These are phyloP conservation scores for Pseudomyrmex flavicornis DNA, from an alignment of 1,140 invertebrate genomes.

Conservation along the genomic window DNA sequence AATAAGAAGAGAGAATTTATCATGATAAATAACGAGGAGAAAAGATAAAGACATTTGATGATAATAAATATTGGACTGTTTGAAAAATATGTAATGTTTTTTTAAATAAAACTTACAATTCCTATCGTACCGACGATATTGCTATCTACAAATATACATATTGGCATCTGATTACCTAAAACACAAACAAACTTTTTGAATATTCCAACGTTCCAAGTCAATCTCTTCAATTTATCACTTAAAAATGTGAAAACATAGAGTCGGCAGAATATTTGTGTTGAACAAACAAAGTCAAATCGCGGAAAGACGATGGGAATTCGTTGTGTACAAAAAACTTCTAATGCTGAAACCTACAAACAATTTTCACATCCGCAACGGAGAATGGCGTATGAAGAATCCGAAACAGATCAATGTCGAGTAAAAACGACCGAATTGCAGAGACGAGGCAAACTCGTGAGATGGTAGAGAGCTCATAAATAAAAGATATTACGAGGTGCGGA, in stretches of 20 bases:
- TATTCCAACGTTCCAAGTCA: background rate
- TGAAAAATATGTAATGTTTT: no score
- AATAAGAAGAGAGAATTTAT: conserved; percentile 18
- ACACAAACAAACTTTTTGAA: background rate
- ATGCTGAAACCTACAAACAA: conserved; percentile 52
- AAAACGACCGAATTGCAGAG: conserved; percentile 43
- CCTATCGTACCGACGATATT: no score
- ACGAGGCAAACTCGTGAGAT: conserved; percentile 24
- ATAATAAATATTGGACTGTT: no score
- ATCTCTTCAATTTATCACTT: conserved; percentile 8
- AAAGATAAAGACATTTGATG: no score
- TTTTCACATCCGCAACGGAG: conserved; percentile 30
- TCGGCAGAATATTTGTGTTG: conserved; percentile 1
- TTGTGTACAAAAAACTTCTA: conserved; percentile 37
- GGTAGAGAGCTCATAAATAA: conserved; percentile 52
- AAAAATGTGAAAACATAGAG: background rate
- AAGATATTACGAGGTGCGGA: conserved; percentile 35
- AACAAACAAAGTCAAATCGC: conserved; percentile 18
- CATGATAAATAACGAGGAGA: conserved; percentile 13
- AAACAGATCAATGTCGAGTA: conserved; percentile 34
- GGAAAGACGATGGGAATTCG: conserved; percentile 10
- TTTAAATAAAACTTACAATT: no score
- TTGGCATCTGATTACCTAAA: background rate
- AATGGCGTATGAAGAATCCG: background rate
- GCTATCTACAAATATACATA: no score